Conservation (phyloP, 2,797 vertebrate genomes). For the Rhynchonycteris naso region DNA sequence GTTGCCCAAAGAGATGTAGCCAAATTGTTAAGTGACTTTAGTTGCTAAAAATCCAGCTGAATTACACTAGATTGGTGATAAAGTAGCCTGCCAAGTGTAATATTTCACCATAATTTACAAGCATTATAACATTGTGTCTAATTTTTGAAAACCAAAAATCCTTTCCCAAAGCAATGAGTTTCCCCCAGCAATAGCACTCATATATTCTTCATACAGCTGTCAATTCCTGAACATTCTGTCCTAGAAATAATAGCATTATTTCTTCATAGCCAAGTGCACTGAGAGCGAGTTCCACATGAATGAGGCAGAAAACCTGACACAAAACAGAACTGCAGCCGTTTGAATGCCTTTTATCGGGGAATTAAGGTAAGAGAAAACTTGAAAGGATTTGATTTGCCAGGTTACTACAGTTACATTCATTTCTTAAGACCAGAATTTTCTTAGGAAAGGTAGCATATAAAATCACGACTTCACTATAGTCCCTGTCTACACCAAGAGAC, state of each 20-base stretch:
- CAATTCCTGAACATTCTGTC: conserved; percentile 21
- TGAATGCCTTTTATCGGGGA: not conserved
- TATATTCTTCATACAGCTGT: not conserved
- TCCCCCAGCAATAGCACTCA: not conserved
- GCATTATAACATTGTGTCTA: not conserved
- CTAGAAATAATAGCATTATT: conserved; percentile 11
- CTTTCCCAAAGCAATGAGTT: not conserved
- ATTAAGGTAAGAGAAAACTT: conserved; percentile 14
- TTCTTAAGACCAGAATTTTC: conserved; percentile 11
- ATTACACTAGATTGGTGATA: not conserved
- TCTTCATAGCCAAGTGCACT: not conserved
- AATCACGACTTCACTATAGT: not conserved
- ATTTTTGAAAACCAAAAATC: conserved; percentile 43
- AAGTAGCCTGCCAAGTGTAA: not conserved
- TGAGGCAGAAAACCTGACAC: not conserved
- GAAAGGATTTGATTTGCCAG: not conserved
- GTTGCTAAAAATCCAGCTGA: not conserved
- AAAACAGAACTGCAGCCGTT: not conserved
- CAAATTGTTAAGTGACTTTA: not conserved
- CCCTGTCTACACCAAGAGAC: not conserved
- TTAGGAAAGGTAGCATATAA: conserved; percentile 10
- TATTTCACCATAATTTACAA: not conserved
- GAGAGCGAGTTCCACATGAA: conserved; percentile 1
- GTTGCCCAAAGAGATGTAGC: not conserved
- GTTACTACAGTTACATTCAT: not conserved